phyloP scores from a whole-genome alignment of 1,140 invertebrate species.

The Leptonema lineaticorne region DNA sequence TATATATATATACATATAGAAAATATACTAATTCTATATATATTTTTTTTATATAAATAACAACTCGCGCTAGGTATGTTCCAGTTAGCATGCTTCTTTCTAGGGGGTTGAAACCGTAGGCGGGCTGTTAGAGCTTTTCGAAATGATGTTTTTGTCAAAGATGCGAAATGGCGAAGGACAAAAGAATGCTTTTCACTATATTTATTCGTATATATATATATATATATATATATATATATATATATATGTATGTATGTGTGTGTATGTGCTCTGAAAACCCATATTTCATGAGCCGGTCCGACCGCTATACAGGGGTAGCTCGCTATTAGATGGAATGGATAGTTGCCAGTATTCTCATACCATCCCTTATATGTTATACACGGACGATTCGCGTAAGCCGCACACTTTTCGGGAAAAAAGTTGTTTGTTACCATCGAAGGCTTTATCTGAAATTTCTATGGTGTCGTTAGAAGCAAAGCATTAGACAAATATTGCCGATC shows the following conservation, averaged over 20 bases:
- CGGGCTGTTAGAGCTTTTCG: too few species aligned
- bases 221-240: too few species aligned
- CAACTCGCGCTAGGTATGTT: too few species aligned
- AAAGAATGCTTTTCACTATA: too few species aligned
- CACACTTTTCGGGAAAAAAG: slow-evolving; percentile 11
- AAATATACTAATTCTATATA: too few species aligned
- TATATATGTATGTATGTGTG: too few species aligned
- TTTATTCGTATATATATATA: too few species aligned
- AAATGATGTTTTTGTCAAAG: slow-evolving; percentile 42
- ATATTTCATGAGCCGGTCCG: slow-evolving; percentile 37
- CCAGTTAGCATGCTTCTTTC: too few species aligned
- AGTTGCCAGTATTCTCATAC: too few species aligned
- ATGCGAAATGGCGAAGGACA: slow-evolving; percentile 40
- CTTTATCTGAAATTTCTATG: slow-evolving; percentile 16
- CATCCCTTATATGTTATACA: background rate
- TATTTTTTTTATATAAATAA: too few species aligned
- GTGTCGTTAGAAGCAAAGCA: slow-evolving; percentile 1
- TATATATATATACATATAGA: background rate
- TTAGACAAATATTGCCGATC: slow-evolving; percentile 16
- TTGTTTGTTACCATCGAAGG: slow-evolving; percentile 13
- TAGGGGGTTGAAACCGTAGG: too few species aligned
- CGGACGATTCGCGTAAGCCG: background rate
- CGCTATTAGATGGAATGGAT: slow-evolving; percentile 30
- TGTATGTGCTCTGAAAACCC: slow-evolving; percentile 28
- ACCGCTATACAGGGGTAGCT: background rate